Evolutionary conservation across 1,140 invertebrate species (phyloP).

Genomic region (Apocrypta bakeri): DNA sequence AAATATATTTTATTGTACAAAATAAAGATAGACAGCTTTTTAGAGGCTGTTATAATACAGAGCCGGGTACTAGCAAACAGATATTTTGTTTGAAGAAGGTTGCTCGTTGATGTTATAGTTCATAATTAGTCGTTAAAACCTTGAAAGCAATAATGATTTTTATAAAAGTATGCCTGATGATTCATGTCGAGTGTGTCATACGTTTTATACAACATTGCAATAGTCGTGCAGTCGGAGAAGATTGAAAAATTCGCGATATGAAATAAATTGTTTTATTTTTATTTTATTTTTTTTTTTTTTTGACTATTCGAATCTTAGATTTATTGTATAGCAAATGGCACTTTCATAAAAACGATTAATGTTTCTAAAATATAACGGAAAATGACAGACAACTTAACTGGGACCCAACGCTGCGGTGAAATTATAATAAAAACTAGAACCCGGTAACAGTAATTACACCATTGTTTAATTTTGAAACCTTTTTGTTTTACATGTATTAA

Average conservation of each 20-base stretch:
- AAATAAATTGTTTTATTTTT: too few relatives aligned
- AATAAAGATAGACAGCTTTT: conserved; percentile 31
- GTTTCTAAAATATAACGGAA: conserved; percentile 23
- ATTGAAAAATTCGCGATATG: too few relatives aligned
- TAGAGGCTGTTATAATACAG: conserved; percentile 19
- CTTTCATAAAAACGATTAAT: conserved; percentile 34
- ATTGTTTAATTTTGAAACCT: conserved; percentile 73
- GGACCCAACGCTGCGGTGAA: conserved; percentile 42
- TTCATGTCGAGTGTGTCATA: neutral
- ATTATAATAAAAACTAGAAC: conserved; percentile 61
- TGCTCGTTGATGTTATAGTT: neutral
- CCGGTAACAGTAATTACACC: conserved; percentile 70
- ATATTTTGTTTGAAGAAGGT: neutral
- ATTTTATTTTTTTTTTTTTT: too few relatives aligned
- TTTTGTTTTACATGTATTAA: conserved; percentile 70
- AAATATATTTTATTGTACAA: conserved; percentile 34
- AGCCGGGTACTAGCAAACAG: conserved; percentile 36
- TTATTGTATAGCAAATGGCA: neutral
- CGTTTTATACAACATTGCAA: neutral
- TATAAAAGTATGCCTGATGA: conserved; percentile 11
- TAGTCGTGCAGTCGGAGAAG: neutral
- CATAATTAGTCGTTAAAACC: neutral
- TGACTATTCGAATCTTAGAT: too few relatives aligned
- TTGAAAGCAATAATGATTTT: conserved; percentile 25
- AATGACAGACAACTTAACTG: conserved; percentile 28